Evolutionary conservation across 1,140 invertebrate genomes (phyloP), one percentile per base, ranked within the genome.

Genomic region (Listronotus oregonensis): DNA sequence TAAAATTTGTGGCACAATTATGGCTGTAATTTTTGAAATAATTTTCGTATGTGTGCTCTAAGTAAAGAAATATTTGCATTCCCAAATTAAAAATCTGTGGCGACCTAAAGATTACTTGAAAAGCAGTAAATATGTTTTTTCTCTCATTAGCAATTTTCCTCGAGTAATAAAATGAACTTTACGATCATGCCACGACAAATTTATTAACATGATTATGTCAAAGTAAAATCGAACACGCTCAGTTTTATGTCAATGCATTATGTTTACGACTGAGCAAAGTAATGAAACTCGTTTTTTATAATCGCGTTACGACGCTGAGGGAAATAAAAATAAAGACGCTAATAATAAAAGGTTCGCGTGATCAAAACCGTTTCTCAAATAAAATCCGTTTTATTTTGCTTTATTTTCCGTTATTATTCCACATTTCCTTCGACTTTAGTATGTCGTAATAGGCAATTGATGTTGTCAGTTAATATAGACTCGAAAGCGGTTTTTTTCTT

Each of bases 181-280:
- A 61, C 39, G 58, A 61, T n/a, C 58, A 12, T 61, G 58, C 14
- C 58, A 51, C 42, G 32, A 51, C 58, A 51, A 61, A 61, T 61
- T 61, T 61, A 61, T 61, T 51, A 61, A 61, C 43, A 34, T 47
- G 47, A 61, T 61, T 61, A 61, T 61, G 58, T 61, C 58, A 51
- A 61, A 61, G 50, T 61, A 52, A 61, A 61, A 61, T 50, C 58
- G 47, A 61, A 61, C 46, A 47, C n/a, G 58, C 58, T 47, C 58
- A n/a, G 46, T 61, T 51, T 61, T 61, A 51, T 51, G 46, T 49
- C 18, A 42, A 12, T 21, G 39, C 58, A 21, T 51, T 61, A 61
- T 50, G 50, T 61, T 61, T 61, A 61, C 49, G 58, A 61, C 47
- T 34, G 31, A 47, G 12, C 40, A 32, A 47, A 51, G 50, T 61